Evolutionary conservation across 2,888 invertebrate genomes (phyloP).

Genomic region (Sinohyriopsis cumingii): DNA sequence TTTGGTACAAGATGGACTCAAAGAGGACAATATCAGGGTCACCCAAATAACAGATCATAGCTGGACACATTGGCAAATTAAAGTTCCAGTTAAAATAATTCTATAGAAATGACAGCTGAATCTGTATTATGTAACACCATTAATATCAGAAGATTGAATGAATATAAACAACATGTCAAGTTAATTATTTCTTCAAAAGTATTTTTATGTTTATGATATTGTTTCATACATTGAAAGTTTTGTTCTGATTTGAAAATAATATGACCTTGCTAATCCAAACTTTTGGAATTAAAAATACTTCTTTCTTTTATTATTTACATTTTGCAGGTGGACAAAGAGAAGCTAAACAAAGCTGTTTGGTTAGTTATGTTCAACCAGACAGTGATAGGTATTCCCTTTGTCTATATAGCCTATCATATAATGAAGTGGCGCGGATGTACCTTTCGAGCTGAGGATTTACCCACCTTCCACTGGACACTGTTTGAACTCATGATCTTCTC

Average conservation of each 20-base stretch:
- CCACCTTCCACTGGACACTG: slow-evolving; percentile 85
- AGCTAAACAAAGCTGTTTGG: slow-evolving; percentile 77
- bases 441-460: slow-evolving; percentile 76
- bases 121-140: no score
- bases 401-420: slow-evolving; percentile 77
- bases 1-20: no score
- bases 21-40: no score
- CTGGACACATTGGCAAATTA: no score
- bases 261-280: not conserved
- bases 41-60: no score
- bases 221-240: not conserved
- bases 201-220: not conserved
- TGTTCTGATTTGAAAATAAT: not conserved
- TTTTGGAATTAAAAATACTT: no score
- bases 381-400: slow-evolving; percentile 80
- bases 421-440: slow-evolving; percentile 82
- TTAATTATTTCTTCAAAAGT: no score
- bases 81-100: no score
- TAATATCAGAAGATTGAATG: no score
- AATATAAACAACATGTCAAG: no score
- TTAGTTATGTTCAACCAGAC: slow-evolving; percentile 82
- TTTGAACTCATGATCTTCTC: slow-evolving; percentile 82
- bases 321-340: slow-evolving; percentile 58
- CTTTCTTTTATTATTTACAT: no score
- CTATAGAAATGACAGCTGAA: no score